A percentile compares a stretch with the other conserved stretches of the same genome.
phyloP scores from a whole-genome alignment of 1,140 invertebrate genomes.

The Drosophila carrolli region DNA sequence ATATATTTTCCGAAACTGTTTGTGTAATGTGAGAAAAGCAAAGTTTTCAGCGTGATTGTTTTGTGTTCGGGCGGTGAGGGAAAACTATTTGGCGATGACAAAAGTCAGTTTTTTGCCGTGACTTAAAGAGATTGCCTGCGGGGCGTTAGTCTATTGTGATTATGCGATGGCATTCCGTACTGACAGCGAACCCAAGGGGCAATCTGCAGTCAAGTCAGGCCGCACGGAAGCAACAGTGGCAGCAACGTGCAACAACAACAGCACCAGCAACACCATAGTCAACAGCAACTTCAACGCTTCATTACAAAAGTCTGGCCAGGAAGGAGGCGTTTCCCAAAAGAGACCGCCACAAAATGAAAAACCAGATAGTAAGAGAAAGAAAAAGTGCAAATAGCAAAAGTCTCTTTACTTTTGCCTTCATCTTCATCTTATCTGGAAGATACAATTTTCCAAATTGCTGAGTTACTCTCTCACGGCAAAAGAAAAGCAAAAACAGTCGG shows the following conservation, averaged over 20 bases:
- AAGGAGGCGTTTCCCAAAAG: constrained; percentile 66
- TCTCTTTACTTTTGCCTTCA: constrained; percentile 43
- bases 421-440: constrained; percentile 64
- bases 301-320: constrained; percentile 63
- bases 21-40: constrained; percentile 33
- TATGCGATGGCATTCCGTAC: constrained; percentile 58
- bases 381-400: constrained; percentile 56
- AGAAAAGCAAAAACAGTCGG: constrained; percentile 21
- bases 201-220: constrained; percentile 28
- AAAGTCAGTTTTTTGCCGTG: constrained; percentile 29
- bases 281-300: constrained; percentile 51
- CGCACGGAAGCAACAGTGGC: constrained; percentile 59
- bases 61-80: constrained; percentile 1
- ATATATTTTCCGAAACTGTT: constrained; percentile 23
- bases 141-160: constrained; percentile 72
- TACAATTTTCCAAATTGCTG: constrained; percentile 79
- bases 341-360: constrained; percentile 33
- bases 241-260: constrained; percentile 16
- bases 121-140: constrained; percentile 58
- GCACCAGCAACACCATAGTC: constrained; percentile 1
- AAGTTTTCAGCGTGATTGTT: constrained; percentile 47
- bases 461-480: constrained; percentile 70
- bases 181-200: constrained; percentile 57
- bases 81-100: constrained; percentile 43
- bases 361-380: constrained; percentile 26